Percentiles rank a stretch among this genome's conserved stretches.
Conservation (phyloP, 2,888 invertebrate species). For the Carpatolechia fugitivella region DNA sequence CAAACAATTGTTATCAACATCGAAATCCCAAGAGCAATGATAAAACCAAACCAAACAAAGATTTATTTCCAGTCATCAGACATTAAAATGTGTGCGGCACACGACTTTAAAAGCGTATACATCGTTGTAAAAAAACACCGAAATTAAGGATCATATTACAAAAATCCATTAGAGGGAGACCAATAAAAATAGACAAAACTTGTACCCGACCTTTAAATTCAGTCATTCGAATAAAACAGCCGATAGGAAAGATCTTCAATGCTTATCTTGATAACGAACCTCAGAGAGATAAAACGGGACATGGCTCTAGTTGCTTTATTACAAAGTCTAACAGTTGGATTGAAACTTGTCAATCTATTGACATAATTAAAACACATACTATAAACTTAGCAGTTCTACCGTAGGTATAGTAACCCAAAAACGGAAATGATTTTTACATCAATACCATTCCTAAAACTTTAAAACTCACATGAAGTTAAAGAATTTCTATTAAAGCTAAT, state of each 20-base stretch:
- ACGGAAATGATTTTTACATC: background rate
- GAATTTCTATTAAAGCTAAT: background rate
- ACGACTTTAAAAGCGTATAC: slow-evolving; percentile 46
- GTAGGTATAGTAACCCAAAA: too few species aligned
- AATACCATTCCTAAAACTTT: background rate
- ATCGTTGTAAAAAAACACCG: slow-evolving; percentile 55
- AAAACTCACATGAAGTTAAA: background rate
- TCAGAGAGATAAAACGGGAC: slow-evolving; percentile 16
- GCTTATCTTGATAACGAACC: slow-evolving; percentile 34
- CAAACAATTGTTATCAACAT: background rate
- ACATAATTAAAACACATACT: too few species aligned
- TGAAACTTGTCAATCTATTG: background rate
- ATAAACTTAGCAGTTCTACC: too few species aligned
- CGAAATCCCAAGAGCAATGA: background rate
- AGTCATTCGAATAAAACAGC: slow-evolving; percentile 60
- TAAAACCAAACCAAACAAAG: slow-evolving; percentile 23
- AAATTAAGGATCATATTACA: slow-evolving; percentile 73
- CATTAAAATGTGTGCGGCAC: slow-evolving; percentile 48
- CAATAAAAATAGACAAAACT: slow-evolving; percentile 70
- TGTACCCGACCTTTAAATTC: slow-evolving; percentile 51
- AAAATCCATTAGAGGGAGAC: slow-evolving; percentile 70
- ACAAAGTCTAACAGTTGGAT: too few species aligned
- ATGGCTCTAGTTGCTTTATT: slow-evolving; percentile 8
- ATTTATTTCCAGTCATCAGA: slow-evolving; percentile 45
- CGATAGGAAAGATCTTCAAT: slow-evolving; percentile 38